Base-by-base conservation (phyloP, 2,888 invertebrate genomes). In the Atrina japonica region DNA sequence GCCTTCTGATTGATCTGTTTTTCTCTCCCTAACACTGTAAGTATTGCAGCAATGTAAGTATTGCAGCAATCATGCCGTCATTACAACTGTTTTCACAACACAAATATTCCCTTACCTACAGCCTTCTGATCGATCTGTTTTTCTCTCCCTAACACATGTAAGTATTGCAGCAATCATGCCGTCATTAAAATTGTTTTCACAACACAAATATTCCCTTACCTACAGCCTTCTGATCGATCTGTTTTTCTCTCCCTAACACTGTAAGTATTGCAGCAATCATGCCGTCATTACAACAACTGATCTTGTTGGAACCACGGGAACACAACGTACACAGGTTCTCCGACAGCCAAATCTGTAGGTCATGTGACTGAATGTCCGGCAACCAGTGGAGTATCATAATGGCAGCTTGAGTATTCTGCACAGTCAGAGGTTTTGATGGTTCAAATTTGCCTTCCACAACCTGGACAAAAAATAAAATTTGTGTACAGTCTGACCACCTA, bases 21-120 rank as follows among this genome's bases (percentile, higher is more conserved):
- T 74, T 91, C 90, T 61, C 90, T 86, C 45, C 88, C 84, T 27
- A 93, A 85, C 27, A 92, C 90, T 29, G 87, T 86, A 68, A 93
- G 91, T 5, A 92, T 89, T 2, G 91, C 90, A n/a, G n/a, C n/a
- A n/a, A n/a, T n/a, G n/a, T n/a, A n/a, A n/a, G n/a, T n/a, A n/a
- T n/a, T n/a, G n/a, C n/a, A 65, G 91, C 88, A 50, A 93, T 92
- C 64, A 93, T 90, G 50, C 91, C 92, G 73, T 90, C 90, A 65
- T 91, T 91, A 84, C 93, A 93, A 41, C 93, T 92, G 41, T 92
- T 87, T n/a, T n/a, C n/a, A n/a, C n/a, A n/a, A n/a, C n/a, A n/a
- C n/a, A n/a, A n/a, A n/a, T n/a, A n/a, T n/a, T n/a, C n/a, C 81
- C 86, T 80, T 74, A 88, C 88, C 83, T 41, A 88, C 82, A 67